phyloP scores from a whole-genome alignment of 2,797 vertebrate species.

The Pseudotriccus pelzelni region DNA sequence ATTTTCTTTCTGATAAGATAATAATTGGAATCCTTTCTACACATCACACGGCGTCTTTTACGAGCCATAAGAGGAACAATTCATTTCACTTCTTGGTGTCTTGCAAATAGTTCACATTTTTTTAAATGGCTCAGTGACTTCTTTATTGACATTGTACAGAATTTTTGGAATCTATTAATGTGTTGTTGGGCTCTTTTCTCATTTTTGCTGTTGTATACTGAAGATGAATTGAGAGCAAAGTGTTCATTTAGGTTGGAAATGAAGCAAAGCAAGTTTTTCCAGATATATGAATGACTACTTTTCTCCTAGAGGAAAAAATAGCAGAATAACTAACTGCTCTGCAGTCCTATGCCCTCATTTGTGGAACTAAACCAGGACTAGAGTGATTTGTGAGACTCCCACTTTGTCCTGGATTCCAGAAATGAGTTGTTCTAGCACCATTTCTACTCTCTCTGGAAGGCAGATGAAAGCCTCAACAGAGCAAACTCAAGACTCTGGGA shows the following conservation, averaged over 20 bases:
- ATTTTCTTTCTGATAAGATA: not conserved
- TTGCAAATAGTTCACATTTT: slow-evolving; percentile 1
- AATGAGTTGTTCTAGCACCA: not conserved
- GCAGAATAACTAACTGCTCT: not conserved
- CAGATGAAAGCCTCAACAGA: not conserved
- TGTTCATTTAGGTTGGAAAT: slow-evolving; percentile 24
- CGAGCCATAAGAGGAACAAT: not conserved
- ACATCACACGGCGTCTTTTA: not conserved
- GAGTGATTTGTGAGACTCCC: not conserved
- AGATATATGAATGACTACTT: not conserved
- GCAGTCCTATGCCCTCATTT: not conserved
- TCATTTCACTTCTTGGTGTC: not conserved
- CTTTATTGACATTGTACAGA: not conserved
- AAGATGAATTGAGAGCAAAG: not conserved
- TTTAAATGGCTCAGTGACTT: not conserved
- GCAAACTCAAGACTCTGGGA: not conserved
- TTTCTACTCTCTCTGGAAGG: not conserved
- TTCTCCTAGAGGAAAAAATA: not conserved
- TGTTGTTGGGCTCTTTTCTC: not conserved
- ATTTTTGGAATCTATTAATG: slow-evolving; percentile 15
- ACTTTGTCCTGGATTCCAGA: not conserved
- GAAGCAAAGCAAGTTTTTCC: not conserved
- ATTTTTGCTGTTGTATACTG: not conserved
- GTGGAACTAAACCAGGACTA: not conserved
- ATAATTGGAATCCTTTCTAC: not conserved